Percentiles rank a stretch among this genome's conserved stretches.
Evolutionary conservation across 2,888 invertebrate genomes (phyloP).

Genomic region (Carterocephalus palaemon): DNA sequence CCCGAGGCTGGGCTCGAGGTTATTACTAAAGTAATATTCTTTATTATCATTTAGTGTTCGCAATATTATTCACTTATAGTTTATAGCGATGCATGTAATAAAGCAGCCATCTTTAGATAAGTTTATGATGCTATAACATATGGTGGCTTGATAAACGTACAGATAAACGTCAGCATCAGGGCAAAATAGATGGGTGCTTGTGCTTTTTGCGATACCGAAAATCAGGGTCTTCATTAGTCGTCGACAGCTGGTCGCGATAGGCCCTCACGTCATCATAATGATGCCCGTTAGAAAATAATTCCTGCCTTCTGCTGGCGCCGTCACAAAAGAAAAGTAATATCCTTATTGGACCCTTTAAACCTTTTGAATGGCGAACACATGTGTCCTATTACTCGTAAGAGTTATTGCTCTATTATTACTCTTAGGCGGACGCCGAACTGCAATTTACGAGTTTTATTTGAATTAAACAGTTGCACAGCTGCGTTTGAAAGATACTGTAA

Average conservation of each 20-base stretch:
- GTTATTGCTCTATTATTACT: constrained; percentile 53
- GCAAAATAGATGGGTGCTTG: too few species aligned
- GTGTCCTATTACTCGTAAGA: constrained; percentile 53
- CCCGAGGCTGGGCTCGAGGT: too few species aligned
- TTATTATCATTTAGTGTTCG: too few species aligned
- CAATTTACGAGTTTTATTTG: constrained; percentile 26
- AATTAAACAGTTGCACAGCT: constrained; percentile 19
- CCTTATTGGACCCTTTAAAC: constrained; percentile 47
- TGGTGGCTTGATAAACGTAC: too few species aligned
- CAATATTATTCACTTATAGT: too few species aligned
- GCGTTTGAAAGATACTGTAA: neutral
- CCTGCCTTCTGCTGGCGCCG: constrained; percentile 43
- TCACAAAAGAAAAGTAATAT: constrained; percentile 36
- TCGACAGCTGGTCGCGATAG: constrained; percentile 7
- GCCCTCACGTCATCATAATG: constrained; percentile 29
- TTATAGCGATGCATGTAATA: too few species aligned
- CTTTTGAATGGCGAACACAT: constrained; percentile 47
- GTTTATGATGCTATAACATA: too few species aligned
- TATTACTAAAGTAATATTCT: too few species aligned
- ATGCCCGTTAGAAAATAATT: constrained; percentile 46
- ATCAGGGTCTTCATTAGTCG: constrained; percentile 12
- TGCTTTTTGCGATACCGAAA: constrained; percentile 9
- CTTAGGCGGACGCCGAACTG: constrained; percentile 34
- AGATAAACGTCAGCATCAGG: too few species aligned
- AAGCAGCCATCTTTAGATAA: too few species aligned